Evolutionary conservation across 2,797 vertebrate genomes (phyloP).

Genomic region (Crocodylus rhombifer): DNA sequence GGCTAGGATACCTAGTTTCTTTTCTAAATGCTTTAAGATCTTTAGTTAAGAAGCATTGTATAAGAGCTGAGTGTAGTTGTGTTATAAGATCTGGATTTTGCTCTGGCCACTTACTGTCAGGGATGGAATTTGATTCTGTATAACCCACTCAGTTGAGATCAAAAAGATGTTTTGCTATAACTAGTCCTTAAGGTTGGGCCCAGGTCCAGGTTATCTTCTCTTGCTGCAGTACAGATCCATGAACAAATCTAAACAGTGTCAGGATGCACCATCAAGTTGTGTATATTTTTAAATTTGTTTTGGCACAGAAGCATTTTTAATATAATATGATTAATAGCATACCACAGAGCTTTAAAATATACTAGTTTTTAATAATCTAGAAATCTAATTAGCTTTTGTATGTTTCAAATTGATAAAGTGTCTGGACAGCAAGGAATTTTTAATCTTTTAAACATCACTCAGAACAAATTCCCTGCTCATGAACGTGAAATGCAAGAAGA

Average conservation of each 20-base stretch:
- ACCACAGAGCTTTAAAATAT: neutral
- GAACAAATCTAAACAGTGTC: neutral
- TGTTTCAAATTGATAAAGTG: neutral
- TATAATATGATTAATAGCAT: neutral
- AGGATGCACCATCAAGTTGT: neutral
- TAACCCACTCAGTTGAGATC: neutral
- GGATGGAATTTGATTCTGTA: neutral
- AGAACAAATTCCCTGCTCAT: neutral
- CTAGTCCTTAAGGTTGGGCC: neutral
- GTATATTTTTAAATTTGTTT: neutral
- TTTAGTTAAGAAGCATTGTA: neutral
- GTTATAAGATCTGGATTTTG: rapidly evolving
- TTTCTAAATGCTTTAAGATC: neutral
- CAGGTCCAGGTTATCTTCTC: neutral
- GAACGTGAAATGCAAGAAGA: neutral
- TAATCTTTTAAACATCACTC: neutral
- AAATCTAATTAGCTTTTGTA: neutral
- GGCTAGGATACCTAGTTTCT: neutral
- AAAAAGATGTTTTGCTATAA: conserved; percentile 1
- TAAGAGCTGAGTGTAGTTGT: neutral
- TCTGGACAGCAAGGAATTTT: neutral
- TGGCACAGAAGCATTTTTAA: neutral
- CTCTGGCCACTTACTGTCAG: neutral
- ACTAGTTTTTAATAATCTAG: neutral
- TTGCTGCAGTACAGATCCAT: neutral